A percentile compares a stretch with the other conserved stretches of the same genome.
Conservation (phyloP, 2,113 vertebrate genomes). For the Phodopus roborovskii region DNA sequence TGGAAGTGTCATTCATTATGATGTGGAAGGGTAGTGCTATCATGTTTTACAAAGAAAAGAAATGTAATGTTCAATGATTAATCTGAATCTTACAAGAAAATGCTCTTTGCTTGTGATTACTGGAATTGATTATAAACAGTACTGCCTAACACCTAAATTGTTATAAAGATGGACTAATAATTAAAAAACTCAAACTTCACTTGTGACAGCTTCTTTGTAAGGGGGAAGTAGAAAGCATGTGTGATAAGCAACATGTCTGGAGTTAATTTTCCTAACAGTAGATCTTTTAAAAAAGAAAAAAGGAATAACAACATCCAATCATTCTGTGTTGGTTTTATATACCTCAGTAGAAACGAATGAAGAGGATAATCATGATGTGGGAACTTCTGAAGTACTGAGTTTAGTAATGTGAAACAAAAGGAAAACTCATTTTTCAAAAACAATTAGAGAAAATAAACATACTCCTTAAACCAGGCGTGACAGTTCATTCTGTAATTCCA, state of each 20-base stretch:
- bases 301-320: neutral
- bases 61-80: neutral
- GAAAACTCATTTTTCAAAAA: constrained; percentile 34
- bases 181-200: constrained; percentile 15
- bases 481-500: neutral
- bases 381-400: constrained; percentile 39
- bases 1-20: neutral
- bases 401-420: constrained; percentile 33
- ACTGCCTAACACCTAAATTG: neutral
- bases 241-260: neutral
- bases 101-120: constrained; percentile 6
- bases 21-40: neutral
- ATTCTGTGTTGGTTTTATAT: neutral
- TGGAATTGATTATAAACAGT: constrained; percentile 3
- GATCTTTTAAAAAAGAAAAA: neutral
- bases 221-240: neutral
- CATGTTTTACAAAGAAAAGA: constrained; percentile 7
- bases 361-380: constrained; percentile 3
- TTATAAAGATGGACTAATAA: neutral
- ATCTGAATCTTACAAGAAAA: constrained; percentile 49
- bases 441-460: neutral
- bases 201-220: neutral
- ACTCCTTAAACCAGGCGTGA: neutral
- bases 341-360: constrained; percentile 17
- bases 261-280: neutral